Evolutionary conservation across 2,113 vertebrate species (phyloP), one percentile per base, ranked within the genome.

Genomic region (Coturnix japonica): DNA sequence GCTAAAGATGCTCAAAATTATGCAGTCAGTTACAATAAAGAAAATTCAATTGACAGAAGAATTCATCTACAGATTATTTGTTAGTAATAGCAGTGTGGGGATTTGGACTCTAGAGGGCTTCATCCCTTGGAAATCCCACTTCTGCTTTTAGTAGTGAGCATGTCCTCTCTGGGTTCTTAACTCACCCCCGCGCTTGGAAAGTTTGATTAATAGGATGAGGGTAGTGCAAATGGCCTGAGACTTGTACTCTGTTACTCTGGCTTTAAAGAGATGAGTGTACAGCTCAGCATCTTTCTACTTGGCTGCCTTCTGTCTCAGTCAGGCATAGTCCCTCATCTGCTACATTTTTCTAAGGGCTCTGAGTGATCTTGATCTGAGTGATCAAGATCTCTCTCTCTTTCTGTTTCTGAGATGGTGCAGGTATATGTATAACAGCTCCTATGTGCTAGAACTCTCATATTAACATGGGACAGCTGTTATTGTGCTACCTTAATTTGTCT

Each of bases 51-150:
- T 93, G 46, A 61, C 35, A 53, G 60, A 75, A 31, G 26, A 74
- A 54, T 66, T 87, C 0, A 28, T 63, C 67, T 76, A 18, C 67
- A 59, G 35, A 30, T 76, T 73, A n/a, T 60, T 35, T 79, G 89
- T 41, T 78, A 77, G 49, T 59, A 35, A 80, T 74, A 80, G 85
- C 56, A 89, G 8, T 85, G 65, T 56, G 8, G 4, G n/a, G 5
- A 7, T 74, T 93, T 94, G 83, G 28, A 61, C 92, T 90, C 82
- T 91, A 95, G 93, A 87, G 93, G 87, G 93, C 94, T 89, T 89
- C 70, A 64, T 46, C 37, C n/a, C 2, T 75, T 70, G 22, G 49
- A 66, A 33, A 66, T 89, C 14, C 57, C 35, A 33, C 17, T 87
- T 70, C 25, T 74, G n/a, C 44, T 67, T 76, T 76, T 22, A 31